Evolutionary conservation across 2,113 vertebrate genomes (phyloP), one percentile per base, ranked within the genome.

Genomic region (Psittacus erithacus): DNA sequence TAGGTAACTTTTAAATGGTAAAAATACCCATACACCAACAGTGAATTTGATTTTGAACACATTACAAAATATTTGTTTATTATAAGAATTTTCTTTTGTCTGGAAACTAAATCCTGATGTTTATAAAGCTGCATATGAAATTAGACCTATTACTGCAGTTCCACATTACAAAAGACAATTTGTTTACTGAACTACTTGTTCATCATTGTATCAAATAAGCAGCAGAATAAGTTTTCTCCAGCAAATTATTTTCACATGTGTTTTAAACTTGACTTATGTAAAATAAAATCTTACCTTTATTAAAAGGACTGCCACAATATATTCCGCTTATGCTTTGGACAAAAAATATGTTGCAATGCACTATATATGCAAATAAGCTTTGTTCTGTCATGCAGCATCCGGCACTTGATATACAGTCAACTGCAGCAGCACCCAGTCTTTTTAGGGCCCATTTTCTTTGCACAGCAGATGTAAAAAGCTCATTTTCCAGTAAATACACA

Each of bases 311-410:
- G 96, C 90, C 96, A 96, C 67, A 96, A 79, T 2, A 80, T 85
- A 97, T 78, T 96, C 95, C 95, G 94, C 67, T 95, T 95, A 94
- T 7, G 86, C 92, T 85, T 96, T 93, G 94, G 87, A 97, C 73
- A 96, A 94, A 95, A 95, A 95, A 97, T 88, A 97, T 93, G 91
- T 75, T 97, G 93, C 88, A 96, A 75, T 97, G 94, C 96, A 90
- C 96, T 97, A 95, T 93, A 95, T 96, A 95, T 92, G 88, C 93
- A 96, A 89, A 82, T 96, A 92, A 93, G 89, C 82, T 96, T 92
- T 94, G 80, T 87, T 95, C 78, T 79, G 92, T 96, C 97, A 98
- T 97, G 98, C 96, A 98, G 97, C 92, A 95, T 79, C 94, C 83
- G 64, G 96, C 94, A 95, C 88, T 96, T 96, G 94, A 96, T 90